A percentile compares a stretch with the other conserved stretches of the same genome.
These are phyloP conservation scores for Tuta absoluta DNA, from an alignment of 2,888 invertebrate species.

Conservation along the genomic window DNA sequence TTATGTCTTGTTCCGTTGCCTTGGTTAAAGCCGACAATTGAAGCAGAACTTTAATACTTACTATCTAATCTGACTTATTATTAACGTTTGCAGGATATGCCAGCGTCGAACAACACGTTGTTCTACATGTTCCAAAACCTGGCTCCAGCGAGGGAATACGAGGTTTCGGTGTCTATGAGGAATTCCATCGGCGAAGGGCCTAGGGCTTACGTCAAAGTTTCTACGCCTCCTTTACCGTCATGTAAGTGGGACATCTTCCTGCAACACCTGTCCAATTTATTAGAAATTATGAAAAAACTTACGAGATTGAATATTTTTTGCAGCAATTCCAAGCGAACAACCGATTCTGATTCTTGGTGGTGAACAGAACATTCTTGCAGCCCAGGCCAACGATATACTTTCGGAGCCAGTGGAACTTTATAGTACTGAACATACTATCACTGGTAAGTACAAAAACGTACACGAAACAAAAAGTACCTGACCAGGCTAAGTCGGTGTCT, in stretches of 20 bases:
- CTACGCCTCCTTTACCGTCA: conserved; percentile 84
- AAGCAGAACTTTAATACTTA: too few species aligned
- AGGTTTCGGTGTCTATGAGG: conserved; percentile 89
- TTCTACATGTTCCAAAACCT: conserved; percentile 91
- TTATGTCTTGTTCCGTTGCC: too few species aligned
- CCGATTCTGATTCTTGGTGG: conserved; percentile 86
- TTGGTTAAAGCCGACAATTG: too few species aligned
- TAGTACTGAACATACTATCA: conserved; percentile 76
- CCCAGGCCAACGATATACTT: conserved; percentile 84
- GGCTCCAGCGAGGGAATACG: conserved; percentile 86
- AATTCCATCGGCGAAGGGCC: conserved; percentile 92
- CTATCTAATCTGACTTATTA: too few species aligned
- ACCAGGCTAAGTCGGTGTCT: not conserved
- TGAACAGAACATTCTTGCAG: conserved; percentile 84
- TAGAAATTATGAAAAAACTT: not conserved
- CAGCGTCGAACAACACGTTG: conserved; percentile 84
- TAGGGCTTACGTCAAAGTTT: conserved; percentile 82
- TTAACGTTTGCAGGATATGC: conserved; percentile 83
- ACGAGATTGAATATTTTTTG: not conserved
- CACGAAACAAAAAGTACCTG: not conserved
- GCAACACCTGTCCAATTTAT: too few species aligned
- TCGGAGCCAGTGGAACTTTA: conserved; percentile 85
- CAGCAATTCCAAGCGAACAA: conserved; percentile 85
- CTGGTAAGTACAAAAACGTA: conserved; percentile 49
- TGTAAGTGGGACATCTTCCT: conserved; percentile 77